phyloP scores from a whole-genome alignment of 1,140 invertebrate species.

The Metopolophium dirhodum region DNA sequence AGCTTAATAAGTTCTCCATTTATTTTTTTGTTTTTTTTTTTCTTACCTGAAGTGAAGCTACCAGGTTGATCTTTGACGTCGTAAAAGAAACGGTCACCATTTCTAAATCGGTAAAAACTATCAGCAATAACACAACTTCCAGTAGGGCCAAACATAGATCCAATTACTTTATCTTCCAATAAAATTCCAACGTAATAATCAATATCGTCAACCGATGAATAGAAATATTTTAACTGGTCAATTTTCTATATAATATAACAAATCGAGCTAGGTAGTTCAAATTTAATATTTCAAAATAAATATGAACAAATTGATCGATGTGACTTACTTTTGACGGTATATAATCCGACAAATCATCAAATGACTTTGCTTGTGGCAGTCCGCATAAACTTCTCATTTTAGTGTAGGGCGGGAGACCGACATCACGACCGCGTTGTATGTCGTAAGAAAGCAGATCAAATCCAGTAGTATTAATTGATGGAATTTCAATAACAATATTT shows the following conservation, averaged over 20 bases:
- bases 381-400: slow-evolving; percentile 79
- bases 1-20: no score
- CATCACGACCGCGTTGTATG: slow-evolving; percentile 88
- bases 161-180: slow-evolving; percentile 72
- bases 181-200: slow-evolving; percentile 83
- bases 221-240: slow-evolving; percentile 66
- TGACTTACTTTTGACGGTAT: slow-evolving; percentile 56
- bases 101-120: slow-evolving; percentile 78
- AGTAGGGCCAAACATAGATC: slow-evolving; percentile 81
- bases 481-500: slow-evolving; percentile 65
- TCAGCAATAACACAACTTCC: slow-evolving; percentile 84
- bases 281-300: not conserved
- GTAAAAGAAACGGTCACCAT: slow-evolving; percentile 82
- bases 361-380: slow-evolving; percentile 71
- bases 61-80: slow-evolving; percentile 71
- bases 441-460: slow-evolving; percentile 86
- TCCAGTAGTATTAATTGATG: slow-evolving; percentile 71
- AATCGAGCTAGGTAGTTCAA: not conserved
- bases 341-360: slow-evolving; percentile 58
- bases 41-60: slow-evolving; percentile 70
- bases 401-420: slow-evolving; percentile 83
- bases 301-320: not conserved
- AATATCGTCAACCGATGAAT: slow-evolving; percentile 75
- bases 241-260: slow-evolving; percentile 62
- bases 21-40: not conserved